Conservation (phyloP, 92 coral and sea anemone genomes). For the Desmophyllum pertusum region DNA sequence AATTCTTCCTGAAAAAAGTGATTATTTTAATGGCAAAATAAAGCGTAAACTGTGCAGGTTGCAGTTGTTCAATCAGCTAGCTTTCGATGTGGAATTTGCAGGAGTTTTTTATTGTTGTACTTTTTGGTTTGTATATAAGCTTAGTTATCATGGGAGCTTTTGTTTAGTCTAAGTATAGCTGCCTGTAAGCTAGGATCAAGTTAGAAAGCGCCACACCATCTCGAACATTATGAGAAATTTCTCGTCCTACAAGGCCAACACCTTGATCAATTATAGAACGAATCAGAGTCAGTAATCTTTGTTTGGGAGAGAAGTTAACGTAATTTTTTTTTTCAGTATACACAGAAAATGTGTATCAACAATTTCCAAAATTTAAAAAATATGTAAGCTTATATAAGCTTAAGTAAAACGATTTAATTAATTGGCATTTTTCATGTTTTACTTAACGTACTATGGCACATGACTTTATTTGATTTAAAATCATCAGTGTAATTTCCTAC, state of each 20-base stretch:
- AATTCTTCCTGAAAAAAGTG: background rate
- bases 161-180: conserved; percentile 24
- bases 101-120: background rate
- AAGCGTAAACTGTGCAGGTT: background rate
- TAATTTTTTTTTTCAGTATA: background rate
- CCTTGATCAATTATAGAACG: background rate
- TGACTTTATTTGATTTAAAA: background rate
- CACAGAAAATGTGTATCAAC: background rate
- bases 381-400: no score
- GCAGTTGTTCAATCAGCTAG: background rate
- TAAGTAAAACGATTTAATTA: background rate
- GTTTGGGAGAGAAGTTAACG: no score
- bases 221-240: background rate
- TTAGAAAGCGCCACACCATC: background rate
- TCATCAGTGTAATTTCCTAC: background rate
- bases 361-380: no score
- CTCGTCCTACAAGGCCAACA: background rate
- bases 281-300: background rate
- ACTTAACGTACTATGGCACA: background rate
- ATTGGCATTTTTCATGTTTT: background rate
- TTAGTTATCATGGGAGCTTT: background rate
- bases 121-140: background rate
- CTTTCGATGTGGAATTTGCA: background rate
- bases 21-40: background rate
- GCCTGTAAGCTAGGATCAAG: background rate